Evolutionary conservation across 2,797 vertebrate genomes (phyloP), one percentile per base, ranked within the genome.

Genomic region (Semotilus atromaculatus): DNA sequence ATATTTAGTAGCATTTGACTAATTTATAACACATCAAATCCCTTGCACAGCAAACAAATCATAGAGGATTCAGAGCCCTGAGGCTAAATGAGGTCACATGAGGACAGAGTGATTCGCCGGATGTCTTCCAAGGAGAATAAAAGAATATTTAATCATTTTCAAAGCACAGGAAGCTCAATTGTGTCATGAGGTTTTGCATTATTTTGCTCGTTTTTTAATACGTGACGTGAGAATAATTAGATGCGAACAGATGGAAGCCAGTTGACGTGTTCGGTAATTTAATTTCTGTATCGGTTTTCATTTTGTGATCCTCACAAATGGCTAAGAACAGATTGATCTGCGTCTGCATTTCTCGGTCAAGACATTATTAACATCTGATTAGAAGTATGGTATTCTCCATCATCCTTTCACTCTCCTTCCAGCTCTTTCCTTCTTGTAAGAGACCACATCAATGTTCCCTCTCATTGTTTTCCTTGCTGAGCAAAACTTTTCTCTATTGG

Each of bases 351-450:
- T 48, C 19, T 43, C 14, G 9, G 23, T 5, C 7, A 55, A 84
- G 36, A 77, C 45, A 68, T 53, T 40, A 77, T 77, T 55, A 68
- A 68, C 74, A 77, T 84, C 64, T 45, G 62, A 84, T 84, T 70
- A 84, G 9, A 70, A 45, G 60, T 34, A 62, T 40, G 7, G 4
- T 11, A 1, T 53, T 77, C 73, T 68, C 48, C 23, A 67, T 83
- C 66, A 36, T 73, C 36, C 67, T 66, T 48, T 64, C 14, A 19
- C 80, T 40, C 45, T 79, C 74, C 21, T 38, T 60, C 23, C 36
- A 5, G 38, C 71, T 48, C 51, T 82, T 76, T 86, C 80, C 18
- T 60, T 55, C 13, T 34, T 13, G 48, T 51, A 40, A 48, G 73
- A 66, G 71, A 45, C 34, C 76, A 72, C 43, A 55, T 87, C 21